These are phyloP conservation scores for Lepilemur ruficaudatus DNA, from an alignment of 2,797 vertebrate genomes.

Conservation along the genomic window DNA sequence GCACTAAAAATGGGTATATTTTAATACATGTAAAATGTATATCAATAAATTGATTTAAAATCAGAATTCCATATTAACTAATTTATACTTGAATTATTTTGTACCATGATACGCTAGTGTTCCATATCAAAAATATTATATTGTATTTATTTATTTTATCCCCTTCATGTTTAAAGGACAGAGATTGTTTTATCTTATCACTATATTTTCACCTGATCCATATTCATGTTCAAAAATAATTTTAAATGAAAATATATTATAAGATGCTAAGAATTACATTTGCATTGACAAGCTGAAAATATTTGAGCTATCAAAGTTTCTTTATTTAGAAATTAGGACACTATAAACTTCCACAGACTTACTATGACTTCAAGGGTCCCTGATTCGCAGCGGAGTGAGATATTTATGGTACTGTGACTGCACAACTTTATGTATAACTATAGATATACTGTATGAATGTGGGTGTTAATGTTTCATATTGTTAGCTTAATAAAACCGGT, in stretches of 20 bases:
- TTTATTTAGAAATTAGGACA: background rate
- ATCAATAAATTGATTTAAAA: background rate
- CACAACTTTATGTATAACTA: background rate
- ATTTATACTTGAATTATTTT: background rate
- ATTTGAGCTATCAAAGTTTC: background rate
- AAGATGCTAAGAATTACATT: background rate
- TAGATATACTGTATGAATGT: background rate
- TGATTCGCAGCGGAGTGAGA: background rate
- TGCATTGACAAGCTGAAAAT: background rate
- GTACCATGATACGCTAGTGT: background rate
- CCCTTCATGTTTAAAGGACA: background rate
- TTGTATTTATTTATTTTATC: background rate
- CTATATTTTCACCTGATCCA: background rate
- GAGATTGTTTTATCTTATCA: background rate
- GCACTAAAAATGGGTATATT: background rate
- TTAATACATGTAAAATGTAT: background rate
- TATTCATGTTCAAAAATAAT: background rate
- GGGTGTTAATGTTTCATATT: background rate
- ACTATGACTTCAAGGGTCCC: background rate
- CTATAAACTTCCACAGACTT: background rate
- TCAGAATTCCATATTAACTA: background rate
- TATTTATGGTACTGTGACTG: background rate
- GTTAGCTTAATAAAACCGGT: background rate
- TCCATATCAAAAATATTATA: background rate
- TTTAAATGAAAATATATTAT: background rate